Percentiles rank a stretch among this genome's conserved stretches.
These are phyloP conservation scores for Rallus limicola DNA, from an alignment of 2,113 vertebrate genomes.

Conservation along the genomic window DNA sequence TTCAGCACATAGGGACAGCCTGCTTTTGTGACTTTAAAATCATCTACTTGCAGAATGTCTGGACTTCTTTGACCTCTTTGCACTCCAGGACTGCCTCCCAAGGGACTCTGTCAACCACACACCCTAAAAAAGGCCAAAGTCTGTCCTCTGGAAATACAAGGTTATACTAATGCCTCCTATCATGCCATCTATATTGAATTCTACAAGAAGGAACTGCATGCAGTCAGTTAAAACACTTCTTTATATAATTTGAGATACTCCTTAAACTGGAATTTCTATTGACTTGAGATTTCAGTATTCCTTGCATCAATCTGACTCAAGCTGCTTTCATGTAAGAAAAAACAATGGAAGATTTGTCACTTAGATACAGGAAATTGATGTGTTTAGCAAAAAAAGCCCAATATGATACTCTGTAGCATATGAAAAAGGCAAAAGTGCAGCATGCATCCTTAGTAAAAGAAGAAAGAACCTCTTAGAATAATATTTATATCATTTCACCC, in stretches of 20 bases:
- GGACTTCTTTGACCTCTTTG: neutral
- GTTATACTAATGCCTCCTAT: too few species aligned
- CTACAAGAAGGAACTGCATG: neutral
- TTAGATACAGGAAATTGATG: neutral
- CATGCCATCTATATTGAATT: neutral
- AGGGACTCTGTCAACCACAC: neutral
- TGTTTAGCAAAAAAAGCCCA: neutral
- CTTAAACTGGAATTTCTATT: neutral
- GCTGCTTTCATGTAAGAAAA: neutral
- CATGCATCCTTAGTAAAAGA: neutral
- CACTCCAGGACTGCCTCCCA: neutral
- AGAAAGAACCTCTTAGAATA: neutral
- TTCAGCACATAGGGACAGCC: rapidly evolving
- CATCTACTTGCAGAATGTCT: neutral
- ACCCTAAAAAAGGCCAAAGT: neutral
- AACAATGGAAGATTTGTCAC: neutral
- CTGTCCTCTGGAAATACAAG: neutral
- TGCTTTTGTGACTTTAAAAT: neutral
- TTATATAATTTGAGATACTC: neutral
- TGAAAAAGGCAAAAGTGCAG: neutral
- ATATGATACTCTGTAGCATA: neutral
- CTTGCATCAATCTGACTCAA: neutral
- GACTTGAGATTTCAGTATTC: neutral
- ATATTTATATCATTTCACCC: neutral
- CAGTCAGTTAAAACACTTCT: neutral